phyloP scores from a whole-genome alignment of 2,888 invertebrate species.

The Hemicrepidius hirtus region DNA sequence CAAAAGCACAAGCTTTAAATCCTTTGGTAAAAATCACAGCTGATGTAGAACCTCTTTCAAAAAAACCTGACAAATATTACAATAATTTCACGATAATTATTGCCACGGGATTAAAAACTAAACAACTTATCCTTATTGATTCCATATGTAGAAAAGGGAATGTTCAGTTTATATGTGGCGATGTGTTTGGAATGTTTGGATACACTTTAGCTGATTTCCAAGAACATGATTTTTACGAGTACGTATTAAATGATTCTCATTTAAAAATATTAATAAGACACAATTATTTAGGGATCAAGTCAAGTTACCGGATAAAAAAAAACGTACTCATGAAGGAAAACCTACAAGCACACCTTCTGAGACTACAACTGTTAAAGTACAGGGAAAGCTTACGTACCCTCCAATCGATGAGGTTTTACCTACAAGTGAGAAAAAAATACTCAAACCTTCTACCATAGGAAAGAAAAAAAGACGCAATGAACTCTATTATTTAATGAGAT shows the following conservation, averaged over 20 bases:
- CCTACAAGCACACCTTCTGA: constrained; percentile 74
- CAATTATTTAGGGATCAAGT: constrained; percentile 72
- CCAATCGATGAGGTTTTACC: constrained; percentile 80
- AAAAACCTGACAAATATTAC: constrained; percentile 84
- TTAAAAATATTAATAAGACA: too few species aligned
- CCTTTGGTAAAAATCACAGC: constrained; percentile 91
- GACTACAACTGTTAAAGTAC: constrained; percentile 75
- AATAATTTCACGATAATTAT: constrained; percentile 88
- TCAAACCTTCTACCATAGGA: constrained; percentile 75
- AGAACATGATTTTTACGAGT: constrained; percentile 88
- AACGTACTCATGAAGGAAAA: constrained; percentile 76
- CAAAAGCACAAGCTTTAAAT: constrained; percentile 89
- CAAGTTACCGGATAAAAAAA: constrained; percentile 71
- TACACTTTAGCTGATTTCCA: constrained; percentile 93
- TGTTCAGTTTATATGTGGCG: constrained; percentile 91
- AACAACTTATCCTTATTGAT: constrained; percentile 84
- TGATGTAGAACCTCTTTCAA: constrained; percentile 78
- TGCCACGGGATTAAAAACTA: constrained; percentile 83
- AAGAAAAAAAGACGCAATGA: constrained; percentile 81
- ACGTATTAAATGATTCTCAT: constrained; percentile 71
- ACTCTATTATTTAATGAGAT: constrained; percentile 83
- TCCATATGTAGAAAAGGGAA: constrained; percentile 82
- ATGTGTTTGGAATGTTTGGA: constrained; percentile 95
- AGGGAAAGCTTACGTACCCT: constrained; percentile 78
- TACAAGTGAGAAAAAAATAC: constrained; percentile 71